A percentile compares a stretch with the other conserved stretches of the same genome.
Evolutionary conservation across 2,888 invertebrate genomes (phyloP).

Genomic region (Lacanobia oleracea): DNA sequence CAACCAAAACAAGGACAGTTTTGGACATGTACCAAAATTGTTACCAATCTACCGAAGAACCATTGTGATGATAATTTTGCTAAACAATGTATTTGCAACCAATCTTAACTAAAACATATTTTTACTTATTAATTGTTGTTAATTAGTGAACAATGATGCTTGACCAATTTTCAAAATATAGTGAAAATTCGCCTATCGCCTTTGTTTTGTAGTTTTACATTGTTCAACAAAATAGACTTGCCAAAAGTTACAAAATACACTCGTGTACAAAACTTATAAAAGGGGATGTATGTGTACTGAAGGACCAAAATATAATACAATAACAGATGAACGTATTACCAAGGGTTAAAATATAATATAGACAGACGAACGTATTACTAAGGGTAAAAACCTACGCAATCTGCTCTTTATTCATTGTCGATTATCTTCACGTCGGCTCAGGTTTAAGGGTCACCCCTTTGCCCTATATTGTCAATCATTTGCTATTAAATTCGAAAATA

Average conservation of each 20-base stretch:
- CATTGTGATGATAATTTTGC: conserved; percentile 17
- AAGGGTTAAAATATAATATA: conserved; percentile 4
- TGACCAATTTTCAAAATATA: not conserved
- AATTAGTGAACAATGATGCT: not conserved
- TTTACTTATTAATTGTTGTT: not conserved
- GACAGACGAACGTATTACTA: not conserved
- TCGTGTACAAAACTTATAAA: not conserved
- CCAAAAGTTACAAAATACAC: not conserved
- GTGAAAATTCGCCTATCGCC: too few species aligned
- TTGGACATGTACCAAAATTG: conserved; percentile 38
- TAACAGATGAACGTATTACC: not conserved
- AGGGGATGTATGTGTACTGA: not conserved
- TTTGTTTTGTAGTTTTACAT: not conserved
- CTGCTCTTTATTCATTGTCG: conserved; percentile 13
- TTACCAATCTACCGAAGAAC: not conserved
- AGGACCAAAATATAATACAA: conserved; percentile 4
- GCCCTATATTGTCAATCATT: conserved; percentile 41
- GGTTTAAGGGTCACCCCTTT: conserved; percentile 35
- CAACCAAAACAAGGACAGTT: conserved; percentile 31
- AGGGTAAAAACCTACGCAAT: conserved; percentile 32
- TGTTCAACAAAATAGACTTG: not conserved
- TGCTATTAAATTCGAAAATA: conserved; percentile 21
- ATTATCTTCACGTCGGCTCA: conserved; percentile 36
- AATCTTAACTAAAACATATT: not conserved
- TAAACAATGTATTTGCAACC: conserved; percentile 12